These are phyloP conservation scores for Himalopsyche japonica DNA, from an alignment of 2,888 invertebrate genomes.

Conservation along the genomic window DNA sequence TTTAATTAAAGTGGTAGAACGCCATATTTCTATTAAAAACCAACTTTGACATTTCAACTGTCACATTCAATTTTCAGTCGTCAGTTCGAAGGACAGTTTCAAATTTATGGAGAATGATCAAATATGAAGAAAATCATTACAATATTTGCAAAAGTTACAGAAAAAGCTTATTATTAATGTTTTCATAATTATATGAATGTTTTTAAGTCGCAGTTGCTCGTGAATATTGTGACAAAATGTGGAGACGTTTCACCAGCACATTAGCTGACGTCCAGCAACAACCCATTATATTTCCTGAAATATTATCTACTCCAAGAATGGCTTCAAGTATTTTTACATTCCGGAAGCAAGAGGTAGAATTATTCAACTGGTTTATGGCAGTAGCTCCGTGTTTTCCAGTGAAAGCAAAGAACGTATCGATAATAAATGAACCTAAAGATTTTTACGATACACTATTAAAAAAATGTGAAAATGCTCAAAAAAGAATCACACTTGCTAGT, in stretches of 20 bases:
- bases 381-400: constrained; percentile 71
- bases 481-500: constrained; percentile 82
- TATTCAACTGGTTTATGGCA: constrained; percentile 65
- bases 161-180: background rate
- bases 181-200: background rate
- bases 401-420: constrained; percentile 68
- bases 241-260: constrained; percentile 36
- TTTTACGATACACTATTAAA: constrained; percentile 77
- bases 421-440: constrained; percentile 74
- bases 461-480: constrained; percentile 67
- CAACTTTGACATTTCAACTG: background rate
- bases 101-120: background rate
- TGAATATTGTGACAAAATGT: constrained; percentile 13
- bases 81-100: background rate
- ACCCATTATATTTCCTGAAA: constrained; percentile 27
- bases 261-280: constrained; percentile 32
- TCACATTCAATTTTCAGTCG: background rate
- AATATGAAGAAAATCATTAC: background rate
- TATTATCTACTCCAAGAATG: constrained; percentile 11
- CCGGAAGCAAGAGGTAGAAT: constrained; percentile 51
- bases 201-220: background rate
- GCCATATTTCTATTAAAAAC: background rate
- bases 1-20: background rate
- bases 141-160: background rate
- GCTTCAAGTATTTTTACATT: constrained; percentile 25